Conservation (phyloP, 1,140 invertebrate species). For the Achatina immaculata region DNA sequence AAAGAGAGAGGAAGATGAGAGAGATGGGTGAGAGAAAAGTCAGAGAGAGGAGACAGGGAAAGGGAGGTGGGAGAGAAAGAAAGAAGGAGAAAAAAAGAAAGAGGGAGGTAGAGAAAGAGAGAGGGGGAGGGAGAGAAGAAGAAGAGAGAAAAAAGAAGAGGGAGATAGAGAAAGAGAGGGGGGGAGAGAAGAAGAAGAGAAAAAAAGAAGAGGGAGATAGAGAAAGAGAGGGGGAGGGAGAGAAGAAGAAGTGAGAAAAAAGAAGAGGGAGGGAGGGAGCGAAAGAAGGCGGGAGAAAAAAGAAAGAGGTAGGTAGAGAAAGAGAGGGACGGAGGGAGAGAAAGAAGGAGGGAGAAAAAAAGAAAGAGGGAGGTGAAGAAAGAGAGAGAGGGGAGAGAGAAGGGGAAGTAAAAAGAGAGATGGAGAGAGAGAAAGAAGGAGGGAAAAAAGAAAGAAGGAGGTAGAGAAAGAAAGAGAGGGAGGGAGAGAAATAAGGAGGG, state of each 20-base stretch:
- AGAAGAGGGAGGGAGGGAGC: not conserved
- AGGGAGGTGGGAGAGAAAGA: no score
- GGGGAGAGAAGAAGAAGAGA: not conserved
- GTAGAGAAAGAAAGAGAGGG: not conserved
- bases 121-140: slow-evolving; percentile 12
- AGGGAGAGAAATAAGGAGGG: not conserved
- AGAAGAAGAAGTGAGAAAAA: no score
- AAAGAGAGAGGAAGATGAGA: no score
- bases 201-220: slow-evolving; percentile 22
- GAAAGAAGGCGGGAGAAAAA: not conserved
- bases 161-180: not conserved
- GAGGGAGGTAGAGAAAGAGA: slow-evolving; percentile 17
- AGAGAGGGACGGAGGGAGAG: not conserved
- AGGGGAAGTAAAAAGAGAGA: no score
- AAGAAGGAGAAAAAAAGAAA: no score
- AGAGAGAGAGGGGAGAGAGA: not conserved
- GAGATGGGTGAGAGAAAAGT: no score
- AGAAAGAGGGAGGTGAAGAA: not conserved
- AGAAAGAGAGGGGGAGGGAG: not conserved
- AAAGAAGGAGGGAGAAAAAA: not conserved
- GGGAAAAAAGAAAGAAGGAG: not conserved
- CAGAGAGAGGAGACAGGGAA: no score
- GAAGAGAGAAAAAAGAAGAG: slow-evolving; percentile 9
- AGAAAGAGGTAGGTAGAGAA: no score
- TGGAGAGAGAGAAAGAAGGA: no score